Base-by-base conservation (phyloP, 2,113 vertebrate genomes). In the Alaudala cheleensis region DNA sequence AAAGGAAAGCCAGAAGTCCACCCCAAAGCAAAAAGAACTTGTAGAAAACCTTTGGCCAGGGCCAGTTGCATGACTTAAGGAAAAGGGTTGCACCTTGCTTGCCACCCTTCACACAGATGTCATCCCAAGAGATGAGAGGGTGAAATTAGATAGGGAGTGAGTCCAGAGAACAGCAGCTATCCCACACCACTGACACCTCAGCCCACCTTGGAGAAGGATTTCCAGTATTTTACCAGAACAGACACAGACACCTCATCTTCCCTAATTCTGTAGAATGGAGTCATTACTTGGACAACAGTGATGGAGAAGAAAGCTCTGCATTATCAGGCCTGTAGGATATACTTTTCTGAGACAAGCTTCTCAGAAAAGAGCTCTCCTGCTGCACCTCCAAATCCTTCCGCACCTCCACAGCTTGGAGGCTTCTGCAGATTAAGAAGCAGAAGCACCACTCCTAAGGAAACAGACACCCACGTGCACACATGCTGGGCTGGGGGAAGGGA, bases 351-450 rank as follows among this genome's bases (percentile, higher is more conserved):
- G 14, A 23, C 45, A 84, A 51, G 53, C 54, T 65, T 34, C 84
- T 70, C 64, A 73, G 67, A 58, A 58, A 80, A 53, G 49, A 24
- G 11, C 86, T 45, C 58, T 50, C 12, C 42, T 57, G 45, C 39
- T 73, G 42, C 22, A 70, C 90, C 67, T 88, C 29, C 83, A 86
- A 90, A 92, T 49, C 76, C 72, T 88, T 18, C 60, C n/a, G 51
- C 39, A 66, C 25, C 87, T 47, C 47, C 57, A 62, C 54, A 86
- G 76, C 86, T 93, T 28, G 76, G 47, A 90, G 83, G 80, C 82
- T 94, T 92, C 50, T 71, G 72, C 86, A 88, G 95, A 86, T 95
- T 74, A 96, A 93, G 92, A 62, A 88, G 74, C 64, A 90, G 78
- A 92, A 25, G 69, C 80, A 90, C 33, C 88, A n/a, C 79, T 86